These are phyloP conservation scores for Polyploca ridens DNA, from an alignment of 2,888 invertebrate species.

Conservation along the genomic window DNA sequence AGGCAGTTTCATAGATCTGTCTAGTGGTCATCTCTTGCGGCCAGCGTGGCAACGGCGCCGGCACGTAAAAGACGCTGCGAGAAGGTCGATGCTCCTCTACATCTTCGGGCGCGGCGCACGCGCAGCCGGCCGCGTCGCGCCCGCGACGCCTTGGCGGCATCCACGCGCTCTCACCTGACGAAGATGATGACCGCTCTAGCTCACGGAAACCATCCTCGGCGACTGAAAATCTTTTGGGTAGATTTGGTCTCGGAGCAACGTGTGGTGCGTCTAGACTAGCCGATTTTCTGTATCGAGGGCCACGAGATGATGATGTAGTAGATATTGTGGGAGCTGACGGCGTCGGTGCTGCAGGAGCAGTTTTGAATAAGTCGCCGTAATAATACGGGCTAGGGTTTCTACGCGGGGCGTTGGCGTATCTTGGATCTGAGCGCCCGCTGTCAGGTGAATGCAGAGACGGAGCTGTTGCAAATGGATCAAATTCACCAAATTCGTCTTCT, in stretches of 20 bases:
- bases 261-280: slow-evolving; percentile 90
- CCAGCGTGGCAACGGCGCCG: slow-evolving; percentile 87
- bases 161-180: slow-evolving; percentile 85
- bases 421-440: slow-evolving; percentile 85
- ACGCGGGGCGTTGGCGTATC: slow-evolving; percentile 83
- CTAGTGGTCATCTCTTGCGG: slow-evolving; percentile 86
- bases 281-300: slow-evolving; percentile 88
- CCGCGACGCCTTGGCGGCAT: slow-evolving; percentile 90
- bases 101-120: slow-evolving; percentile 89
- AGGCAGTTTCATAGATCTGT: slow-evolving; percentile 95
- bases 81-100: slow-evolving; percentile 86
- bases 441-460: slow-evolving; percentile 88
- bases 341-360: slow-evolving; percentile 65
- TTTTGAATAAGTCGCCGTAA: slow-evolving; percentile 90
- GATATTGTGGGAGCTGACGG: slow-evolving; percentile 81
- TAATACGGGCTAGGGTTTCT: slow-evolving; percentile 93
- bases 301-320: slow-evolving; percentile 73
- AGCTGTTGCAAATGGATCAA: slow-evolving; percentile 78
- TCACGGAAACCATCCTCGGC: slow-evolving; percentile 88
- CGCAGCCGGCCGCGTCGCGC: slow-evolving; percentile 88
- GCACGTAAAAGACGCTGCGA: slow-evolving; percentile 88
- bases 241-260: slow-evolving; percentile 85
- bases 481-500: slow-evolving; percentile 85
- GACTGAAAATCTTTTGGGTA: slow-evolving; percentile 88
- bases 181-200: slow-evolving; percentile 81